Evolutionary conservation across 2,113 vertebrate species (phyloP).

Genomic region (Scytalopus superciliaris): DNA sequence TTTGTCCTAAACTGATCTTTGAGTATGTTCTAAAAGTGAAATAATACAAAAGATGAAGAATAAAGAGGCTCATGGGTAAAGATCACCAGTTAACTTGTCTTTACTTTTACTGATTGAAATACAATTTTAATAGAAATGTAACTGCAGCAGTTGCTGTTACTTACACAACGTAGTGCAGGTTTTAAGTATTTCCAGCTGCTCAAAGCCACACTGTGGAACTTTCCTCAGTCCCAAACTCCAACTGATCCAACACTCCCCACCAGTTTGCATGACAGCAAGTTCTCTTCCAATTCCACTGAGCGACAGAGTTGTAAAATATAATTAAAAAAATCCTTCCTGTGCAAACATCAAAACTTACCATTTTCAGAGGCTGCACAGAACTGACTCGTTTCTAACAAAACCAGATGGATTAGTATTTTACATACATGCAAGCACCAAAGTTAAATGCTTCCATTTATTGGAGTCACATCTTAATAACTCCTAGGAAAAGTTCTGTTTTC

Average conservation of each 20-base stretch:
- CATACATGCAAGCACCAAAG: not conserved
- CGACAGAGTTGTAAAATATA: not conserved
- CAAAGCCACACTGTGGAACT: not conserved
- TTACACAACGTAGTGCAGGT: not conserved
- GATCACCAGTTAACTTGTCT: not conserved
- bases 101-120: not conserved
- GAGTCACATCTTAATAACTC: not conserved
- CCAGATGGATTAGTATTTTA: not conserved
- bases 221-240: not conserved
- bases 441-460: not conserved
- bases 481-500: not conserved
- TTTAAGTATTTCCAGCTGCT: not conserved
- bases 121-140: not conserved
- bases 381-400: not conserved
- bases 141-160: not conserved
- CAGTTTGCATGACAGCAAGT: not conserved
- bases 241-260: not conserved
- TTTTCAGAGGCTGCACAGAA: not conserved
- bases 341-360: not conserved
- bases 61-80: not conserved
- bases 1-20: not conserved
- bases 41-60: not conserved
- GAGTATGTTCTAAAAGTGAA: not conserved
- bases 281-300: not conserved
- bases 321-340: not conserved